Evolutionary conservation across 2,888 invertebrate species (phyloP), one percentile per base, ranked within the genome.

Genomic region (Camptogramma bilineatum): DNA sequence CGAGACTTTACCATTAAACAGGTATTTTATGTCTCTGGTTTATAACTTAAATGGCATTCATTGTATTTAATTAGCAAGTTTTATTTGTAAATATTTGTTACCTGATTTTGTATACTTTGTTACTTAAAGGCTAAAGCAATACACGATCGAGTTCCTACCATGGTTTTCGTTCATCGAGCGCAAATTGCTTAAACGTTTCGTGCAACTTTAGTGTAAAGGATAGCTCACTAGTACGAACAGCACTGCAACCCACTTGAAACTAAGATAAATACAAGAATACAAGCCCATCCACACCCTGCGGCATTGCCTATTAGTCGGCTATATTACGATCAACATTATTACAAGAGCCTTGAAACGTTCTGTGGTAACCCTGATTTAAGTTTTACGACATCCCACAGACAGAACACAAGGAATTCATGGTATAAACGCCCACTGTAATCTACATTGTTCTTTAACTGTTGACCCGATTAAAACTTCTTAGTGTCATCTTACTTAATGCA

Each of bases 321-420:
- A 57, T 56, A 66, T 64, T 65, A 65, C 46, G 54, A 59, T 50
- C 51, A 62, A 60, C 57, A 66, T 69, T 72, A 72, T 55, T 53
- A 58, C 61, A 48, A 52, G 21, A 16, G 50, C 79, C 80, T 81
- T 80, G 78, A 73, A 68, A 64, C 58, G 60, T 61, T 68, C 69
- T 58, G 63, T 62, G 61, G 66, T 75, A 74, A 74, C 79, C 76
- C 79, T 78, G 76, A 74, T 74, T 76, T 70, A 72, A 70, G 75
- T 77, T 81, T 81, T 78, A 83, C 76, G 80, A 79, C 70, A 72
- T 66, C 66, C 68, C 72, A 71, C 71, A 71, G 72, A 71, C 72
- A 71, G 60, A 65, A 48, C 52, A 60, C 53, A 52, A 52, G 64
- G 60, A 60, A 64, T 68, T 56, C 57, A 59, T 58, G 63, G 64